Conservation (phyloP, 2,888 invertebrate genomes). For the Caenorhabditis afra region DNA sequence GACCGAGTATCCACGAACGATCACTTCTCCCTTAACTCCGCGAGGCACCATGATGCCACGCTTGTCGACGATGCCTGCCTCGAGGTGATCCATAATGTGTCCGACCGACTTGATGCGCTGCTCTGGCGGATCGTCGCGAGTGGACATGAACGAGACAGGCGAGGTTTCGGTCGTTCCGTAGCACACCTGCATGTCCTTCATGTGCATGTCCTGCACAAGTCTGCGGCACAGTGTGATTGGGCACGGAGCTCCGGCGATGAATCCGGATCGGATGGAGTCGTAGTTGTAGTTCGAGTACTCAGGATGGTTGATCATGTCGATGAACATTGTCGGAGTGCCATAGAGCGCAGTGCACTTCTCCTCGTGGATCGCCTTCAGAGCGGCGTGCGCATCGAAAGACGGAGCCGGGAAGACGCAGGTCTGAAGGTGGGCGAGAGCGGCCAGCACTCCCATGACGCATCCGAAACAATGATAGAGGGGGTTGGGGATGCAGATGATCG, state of each 20-base stretch:
- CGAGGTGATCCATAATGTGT: constrained; percentile 83
- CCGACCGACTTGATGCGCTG: constrained; percentile 83
- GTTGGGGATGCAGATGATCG: constrained; percentile 78
- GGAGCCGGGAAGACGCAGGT: constrained; percentile 82
- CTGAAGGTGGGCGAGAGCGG: constrained; percentile 83
- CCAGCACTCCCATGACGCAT: constrained; percentile 85
- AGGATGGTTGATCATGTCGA: constrained; percentile 82
- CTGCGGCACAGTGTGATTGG: constrained; percentile 83
- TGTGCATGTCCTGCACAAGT: constrained; percentile 82
- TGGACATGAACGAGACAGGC: constrained; percentile 84
- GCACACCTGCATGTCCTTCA: constrained; percentile 81
- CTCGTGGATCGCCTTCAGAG: constrained; percentile 85
- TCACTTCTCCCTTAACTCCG: constrained; percentile 77
- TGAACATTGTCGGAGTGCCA: constrained; percentile 83
- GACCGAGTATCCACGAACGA: constrained; percentile 85
- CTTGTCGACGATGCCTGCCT: constrained; percentile 80
- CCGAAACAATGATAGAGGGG: constrained; percentile 87
- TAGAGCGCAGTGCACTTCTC: constrained; percentile 84
- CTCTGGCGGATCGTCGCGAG: constrained; percentile 82
- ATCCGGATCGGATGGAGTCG: constrained; percentile 81
- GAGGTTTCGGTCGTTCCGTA: constrained; percentile 85
- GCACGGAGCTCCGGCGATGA: constrained; percentile 87
- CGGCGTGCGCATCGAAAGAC: constrained; percentile 84
- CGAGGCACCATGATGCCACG: constrained; percentile 72
- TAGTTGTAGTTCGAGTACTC: constrained; percentile 81